Evolutionary conservation across 2,113 vertebrate genomes (phyloP), one percentile per base, ranked within the genome.

Genomic region (Mormyrus lacerda): DNA sequence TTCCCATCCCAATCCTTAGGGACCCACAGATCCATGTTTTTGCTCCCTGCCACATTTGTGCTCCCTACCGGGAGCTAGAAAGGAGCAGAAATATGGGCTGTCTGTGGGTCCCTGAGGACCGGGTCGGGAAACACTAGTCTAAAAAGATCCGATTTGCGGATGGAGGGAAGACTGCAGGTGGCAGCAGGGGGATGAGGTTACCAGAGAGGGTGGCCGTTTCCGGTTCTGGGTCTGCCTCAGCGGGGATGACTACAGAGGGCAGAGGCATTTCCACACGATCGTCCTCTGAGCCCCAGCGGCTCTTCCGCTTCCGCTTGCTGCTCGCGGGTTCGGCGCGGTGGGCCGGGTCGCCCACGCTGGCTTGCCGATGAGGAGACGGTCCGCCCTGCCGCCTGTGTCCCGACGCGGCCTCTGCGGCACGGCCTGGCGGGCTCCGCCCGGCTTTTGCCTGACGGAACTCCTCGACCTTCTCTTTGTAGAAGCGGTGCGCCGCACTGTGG

Each of bases 281-380:
- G 13, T 97, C 97, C 89, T 98, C 98, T 0, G 98, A 97, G 0
- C 98, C 98, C 98, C 98, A 99, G 27, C 98, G 94, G 93, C 98
- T 99, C 95, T 99, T 99, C 89, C 97, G 94, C 92, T 98, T 99
- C 91, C 97, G 96, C 90, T 99, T 99, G 1, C 93, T 91, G 15
- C 88, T 87, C 0, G 94, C 89, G 2, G 90, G 3, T 0, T 93
- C 48, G 4, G 91, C 61, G 5, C 91, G 91, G 27, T 79, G 87
- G 76, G 6, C 0, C 92, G 91, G 0, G 61, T 65, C 65, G 17
- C 21, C 53, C 9, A 10, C 1, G 8, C 35, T 1, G 73, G 73
- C 39, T 96, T 96, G 0, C 91, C 24, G 31, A 50, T 6, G 93
- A 1, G 8, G 90, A 45, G 53, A 93, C 17, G 91, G 91, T 0